These are phyloP conservation scores for Hyles lineata DNA, from an alignment of 2,888 invertebrate species.

Conservation along the genomic window DNA sequence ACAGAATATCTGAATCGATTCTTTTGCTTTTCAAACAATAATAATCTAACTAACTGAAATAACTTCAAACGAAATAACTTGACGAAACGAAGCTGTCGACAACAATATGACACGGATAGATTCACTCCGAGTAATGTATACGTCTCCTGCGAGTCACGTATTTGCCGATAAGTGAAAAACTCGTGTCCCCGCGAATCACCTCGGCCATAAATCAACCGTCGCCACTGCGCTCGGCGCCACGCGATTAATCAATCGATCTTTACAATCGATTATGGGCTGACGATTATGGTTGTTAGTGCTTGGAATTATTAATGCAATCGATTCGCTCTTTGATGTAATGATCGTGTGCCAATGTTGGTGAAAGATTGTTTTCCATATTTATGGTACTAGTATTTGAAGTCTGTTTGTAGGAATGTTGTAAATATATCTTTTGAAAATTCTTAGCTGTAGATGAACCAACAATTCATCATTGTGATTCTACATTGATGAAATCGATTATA, in stretches of 20 bases:
- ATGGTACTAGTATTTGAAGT: too few relatives aligned
- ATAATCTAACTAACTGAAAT: not conserved
- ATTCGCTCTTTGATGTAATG: not conserved
- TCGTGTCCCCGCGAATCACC: constrained; percentile 40
- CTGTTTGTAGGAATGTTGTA: too few relatives aligned
- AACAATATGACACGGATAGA: not conserved
- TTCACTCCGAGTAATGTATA: constrained; percentile 12
- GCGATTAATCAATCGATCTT: constrained; percentile 49
- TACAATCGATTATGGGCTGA: constrained; percentile 21
- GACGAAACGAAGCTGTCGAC: constrained; percentile 9
- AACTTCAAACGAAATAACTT: not conserved
- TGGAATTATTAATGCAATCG: not conserved
- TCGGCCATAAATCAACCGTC: constrained; percentile 49
- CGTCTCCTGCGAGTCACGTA: constrained; percentile 39
- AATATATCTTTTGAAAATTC: too few relatives aligned
- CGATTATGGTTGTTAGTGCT: not conserved
- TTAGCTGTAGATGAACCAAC: too few relatives aligned
- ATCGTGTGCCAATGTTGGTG: not conserved
- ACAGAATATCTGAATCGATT: too few relatives aligned
- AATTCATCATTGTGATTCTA: too few relatives aligned
- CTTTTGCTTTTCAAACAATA: too few relatives aligned
- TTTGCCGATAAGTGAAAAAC: constrained; percentile 46
- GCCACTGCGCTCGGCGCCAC: constrained; percentile 35
- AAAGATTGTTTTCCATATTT: too few relatives aligned
- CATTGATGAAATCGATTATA: too few relatives aligned